These are phyloP conservation scores for Macropis europaea DNA, from an alignment of 2,888 invertebrate species.

Conservation along the genomic window DNA sequence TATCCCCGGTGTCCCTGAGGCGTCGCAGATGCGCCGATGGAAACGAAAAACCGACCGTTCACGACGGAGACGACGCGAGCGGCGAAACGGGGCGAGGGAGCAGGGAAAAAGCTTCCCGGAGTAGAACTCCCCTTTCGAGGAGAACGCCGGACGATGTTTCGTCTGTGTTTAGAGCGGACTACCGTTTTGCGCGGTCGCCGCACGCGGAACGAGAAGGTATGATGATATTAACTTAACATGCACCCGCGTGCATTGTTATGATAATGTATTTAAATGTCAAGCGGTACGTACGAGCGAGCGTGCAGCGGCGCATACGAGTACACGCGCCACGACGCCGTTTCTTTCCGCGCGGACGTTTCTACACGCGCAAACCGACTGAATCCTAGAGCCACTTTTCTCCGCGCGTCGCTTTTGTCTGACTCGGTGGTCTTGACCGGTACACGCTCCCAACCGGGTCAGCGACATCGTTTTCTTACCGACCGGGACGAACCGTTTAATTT, in stretches of 20 bases:
- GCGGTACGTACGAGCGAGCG: constrained; percentile 45
- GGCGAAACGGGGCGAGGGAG: neutral
- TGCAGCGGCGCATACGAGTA: constrained; percentile 46
- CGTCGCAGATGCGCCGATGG: constrained; percentile 48
- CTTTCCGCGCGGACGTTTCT: constrained; percentile 39
- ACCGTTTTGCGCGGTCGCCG: constrained; percentile 49
- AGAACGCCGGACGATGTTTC: no score
- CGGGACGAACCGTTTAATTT: constrained; percentile 23
- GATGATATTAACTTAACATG: constrained; percentile 74
- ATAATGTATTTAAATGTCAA: constrained; percentile 78
- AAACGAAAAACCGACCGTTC: constrained; percentile 37
- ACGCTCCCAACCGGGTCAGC: constrained; percentile 40
- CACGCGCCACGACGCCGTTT: constrained; percentile 40
- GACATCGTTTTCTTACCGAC: constrained; percentile 27
- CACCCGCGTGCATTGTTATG: constrained; percentile 76
- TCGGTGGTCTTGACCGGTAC: constrained; percentile 40
- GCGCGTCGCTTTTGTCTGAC: constrained; percentile 36
- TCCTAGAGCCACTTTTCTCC: constrained; percentile 32
- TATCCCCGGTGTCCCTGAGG: constrained; percentile 48
- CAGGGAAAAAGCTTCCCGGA: constrained; percentile 30
- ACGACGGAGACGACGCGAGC: neutral
- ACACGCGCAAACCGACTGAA: constrained; percentile 30
- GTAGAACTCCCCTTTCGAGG: neutral
- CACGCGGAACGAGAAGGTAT: constrained; percentile 58
- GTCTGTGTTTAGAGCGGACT: constrained; percentile 35